Evolutionary conservation across 2,113 vertebrate genomes (phyloP).

Genomic region (Phasianus colchicus): DNA sequence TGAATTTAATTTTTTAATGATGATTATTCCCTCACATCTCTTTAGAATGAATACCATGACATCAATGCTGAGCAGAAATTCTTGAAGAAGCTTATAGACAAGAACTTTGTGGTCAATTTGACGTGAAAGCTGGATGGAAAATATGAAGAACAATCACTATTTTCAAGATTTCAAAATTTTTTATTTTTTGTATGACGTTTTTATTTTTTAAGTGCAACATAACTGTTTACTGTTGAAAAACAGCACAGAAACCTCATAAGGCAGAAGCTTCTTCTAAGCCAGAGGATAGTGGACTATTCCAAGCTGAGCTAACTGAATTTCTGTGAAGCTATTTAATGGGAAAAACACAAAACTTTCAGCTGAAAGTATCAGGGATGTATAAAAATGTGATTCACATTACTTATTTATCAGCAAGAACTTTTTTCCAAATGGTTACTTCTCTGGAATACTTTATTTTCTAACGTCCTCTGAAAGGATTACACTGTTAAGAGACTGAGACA

Average conservation of each 20-base stretch:
- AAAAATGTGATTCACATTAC: constrained; percentile 36
- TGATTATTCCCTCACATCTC: constrained; percentile 9
- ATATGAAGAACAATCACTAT: constrained; percentile 34
- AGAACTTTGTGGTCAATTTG: constrained; percentile 80
- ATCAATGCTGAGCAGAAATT: constrained; percentile 82
- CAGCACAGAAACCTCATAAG: constrained; percentile 26
- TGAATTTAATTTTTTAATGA: background rate
- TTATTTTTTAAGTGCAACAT: constrained; percentile 73
- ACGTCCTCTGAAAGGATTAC: background rate
- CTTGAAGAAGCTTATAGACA: constrained; percentile 81
- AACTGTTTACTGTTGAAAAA: constrained; percentile 50
- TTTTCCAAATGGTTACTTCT: background rate
- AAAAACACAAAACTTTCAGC: constrained; percentile 53
- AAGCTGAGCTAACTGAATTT: constrained; percentile 61
- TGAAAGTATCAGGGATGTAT: constrained; percentile 57
- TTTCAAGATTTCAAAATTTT: constrained; percentile 54
- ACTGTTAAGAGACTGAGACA: background rate
- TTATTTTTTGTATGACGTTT: constrained; percentile 78
- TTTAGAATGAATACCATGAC: constrained; percentile 83
- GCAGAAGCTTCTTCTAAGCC: constrained; percentile 2
- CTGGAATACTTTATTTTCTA: background rate
- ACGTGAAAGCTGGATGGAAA: constrained; percentile 70
- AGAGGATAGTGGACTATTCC: constrained; percentile 21
- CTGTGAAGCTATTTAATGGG: constrained; percentile 74
- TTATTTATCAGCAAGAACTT: constrained; percentile 52